These are phyloP conservation scores for Ornithorhynchus anatinus DNA, from an alignment of 2,113 vertebrate species.

Conservation along the genomic window DNA sequence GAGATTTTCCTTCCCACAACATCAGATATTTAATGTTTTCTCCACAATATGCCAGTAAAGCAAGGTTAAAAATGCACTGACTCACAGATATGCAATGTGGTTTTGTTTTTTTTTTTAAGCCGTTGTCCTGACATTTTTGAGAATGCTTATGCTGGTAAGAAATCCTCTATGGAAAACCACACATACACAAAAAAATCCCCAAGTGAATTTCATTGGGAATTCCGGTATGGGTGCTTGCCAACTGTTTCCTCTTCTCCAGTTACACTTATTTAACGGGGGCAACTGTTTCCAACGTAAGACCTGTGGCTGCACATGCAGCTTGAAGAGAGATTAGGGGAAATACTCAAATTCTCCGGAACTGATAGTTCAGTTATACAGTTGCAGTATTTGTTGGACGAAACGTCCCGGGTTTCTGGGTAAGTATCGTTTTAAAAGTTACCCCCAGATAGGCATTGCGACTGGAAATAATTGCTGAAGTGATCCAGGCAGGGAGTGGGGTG, in stretches of 20 bases:
- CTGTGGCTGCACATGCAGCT: background rate
- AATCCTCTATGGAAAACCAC: background rate
- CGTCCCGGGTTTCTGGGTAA: background rate
- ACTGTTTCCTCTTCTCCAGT: slow-evolving; percentile 2
- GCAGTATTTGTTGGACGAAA: background rate
- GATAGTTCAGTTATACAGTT: slow-evolving; percentile 3
- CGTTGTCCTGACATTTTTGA: background rate
- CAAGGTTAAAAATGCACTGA: background rate
- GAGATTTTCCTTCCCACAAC: background rate
- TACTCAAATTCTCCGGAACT: background rate
- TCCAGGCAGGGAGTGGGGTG: no score
- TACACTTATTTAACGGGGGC: background rate
- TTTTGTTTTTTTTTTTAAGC: background rate
- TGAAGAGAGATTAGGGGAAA: background rate
- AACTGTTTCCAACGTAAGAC: background rate
- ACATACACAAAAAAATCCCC: background rate
- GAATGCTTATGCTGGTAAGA: background rate
- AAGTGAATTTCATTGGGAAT: background rate
- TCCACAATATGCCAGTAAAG: background rate
- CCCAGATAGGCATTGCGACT: background rate
- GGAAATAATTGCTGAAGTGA: background rate
- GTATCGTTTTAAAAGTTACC: background rate
- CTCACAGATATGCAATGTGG: background rate
- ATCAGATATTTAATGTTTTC: background rate
- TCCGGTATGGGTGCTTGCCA: background rate